A percentile compares a stretch with the other conserved stretches of the same genome.
These are phyloP conservation scores for Microplitis demolitor DNA, from an alignment of 1,140 invertebrate genomes.

Conservation along the genomic window DNA sequence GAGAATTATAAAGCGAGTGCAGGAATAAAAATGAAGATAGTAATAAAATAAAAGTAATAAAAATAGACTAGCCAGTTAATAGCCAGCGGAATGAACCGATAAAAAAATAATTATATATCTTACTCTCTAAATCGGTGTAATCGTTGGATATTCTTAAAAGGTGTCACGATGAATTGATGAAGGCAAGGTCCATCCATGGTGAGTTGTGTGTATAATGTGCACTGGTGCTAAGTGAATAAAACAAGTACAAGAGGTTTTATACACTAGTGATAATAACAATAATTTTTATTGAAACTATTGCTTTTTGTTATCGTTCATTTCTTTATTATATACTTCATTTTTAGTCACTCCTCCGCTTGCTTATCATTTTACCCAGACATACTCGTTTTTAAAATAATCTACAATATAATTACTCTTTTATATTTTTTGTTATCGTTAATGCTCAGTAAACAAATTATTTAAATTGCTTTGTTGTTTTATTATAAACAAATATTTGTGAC, in stretches of 20 bases:
- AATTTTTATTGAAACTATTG: background rate
- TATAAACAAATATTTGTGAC: too few species aligned
- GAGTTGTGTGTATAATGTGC: background rate
- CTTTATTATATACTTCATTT: background rate
- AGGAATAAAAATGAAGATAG: too few species aligned
- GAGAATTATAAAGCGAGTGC: too few species aligned
- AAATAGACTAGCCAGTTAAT: background rate
- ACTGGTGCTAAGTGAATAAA: conserved; percentile 4
- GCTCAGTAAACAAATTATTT: too few species aligned
- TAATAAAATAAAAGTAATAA: background rate
- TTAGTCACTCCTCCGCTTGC: background rate
- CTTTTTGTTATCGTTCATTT: background rate
- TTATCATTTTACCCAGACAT: background rate
- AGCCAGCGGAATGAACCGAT: background rate
- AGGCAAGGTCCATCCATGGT: conserved; percentile 52
- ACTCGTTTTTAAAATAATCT: too few species aligned
- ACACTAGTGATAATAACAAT: background rate
- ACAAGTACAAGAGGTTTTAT: conserved; percentile 5
- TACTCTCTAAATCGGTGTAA: conserved; percentile 56
- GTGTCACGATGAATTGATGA: conserved; percentile 47
- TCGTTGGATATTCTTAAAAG: conserved; percentile 53
- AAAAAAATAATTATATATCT: conserved; percentile 34
- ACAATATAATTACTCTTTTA: too few species aligned
- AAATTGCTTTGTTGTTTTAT: too few species aligned
- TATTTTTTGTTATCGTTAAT: too few species aligned